A percentile compares a stretch with the other conserved stretches of the same genome.
These are phyloP conservation scores for Dermatophagoides farinae DNA, from an alignment of 1,140 invertebrate genomes.

Conservation along the genomic window DNA sequence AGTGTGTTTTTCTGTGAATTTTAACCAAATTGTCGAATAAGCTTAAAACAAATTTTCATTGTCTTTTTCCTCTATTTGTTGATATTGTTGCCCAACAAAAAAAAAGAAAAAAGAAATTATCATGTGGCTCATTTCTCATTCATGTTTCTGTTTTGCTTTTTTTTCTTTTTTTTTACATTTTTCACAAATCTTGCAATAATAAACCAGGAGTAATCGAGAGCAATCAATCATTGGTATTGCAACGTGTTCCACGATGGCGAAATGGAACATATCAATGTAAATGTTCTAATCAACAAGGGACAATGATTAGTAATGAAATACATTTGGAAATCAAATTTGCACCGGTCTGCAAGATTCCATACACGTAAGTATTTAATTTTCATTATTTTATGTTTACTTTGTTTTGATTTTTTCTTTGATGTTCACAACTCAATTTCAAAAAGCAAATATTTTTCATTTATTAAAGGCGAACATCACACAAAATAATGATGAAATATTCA, in stretches of 20 bases:
- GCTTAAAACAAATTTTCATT: too few relatives aligned
- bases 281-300: constrained; percentile 19
- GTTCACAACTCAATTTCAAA: neutral
- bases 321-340: constrained; percentile 41
- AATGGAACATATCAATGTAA: constrained; percentile 19
- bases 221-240: constrained; percentile 19
- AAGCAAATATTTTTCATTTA: neutral
- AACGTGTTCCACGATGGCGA: constrained; percentile 19
- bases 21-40: too few relatives aligned
- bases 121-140: too few relatives aligned
- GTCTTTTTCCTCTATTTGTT: too few relatives aligned
- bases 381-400: neutral
- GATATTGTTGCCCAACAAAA: too few relatives aligned
- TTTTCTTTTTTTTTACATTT: too few relatives aligned
- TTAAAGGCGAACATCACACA: too few relatives aligned
- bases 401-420: neutral
- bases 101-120: too few relatives aligned
- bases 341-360: constrained; percentile 9
- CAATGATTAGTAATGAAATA: neutral
- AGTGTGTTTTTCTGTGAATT: too few relatives aligned
- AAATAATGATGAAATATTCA: too few relatives aligned
- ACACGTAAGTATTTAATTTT: neutral
- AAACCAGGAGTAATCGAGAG: constrained; percentile 9
- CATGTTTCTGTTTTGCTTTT: too few relatives aligned
- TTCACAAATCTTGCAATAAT: too few relatives aligned